Conservation (phyloP, 2,797 vertebrate genomes). For the Neoniphon sammara region DNA sequence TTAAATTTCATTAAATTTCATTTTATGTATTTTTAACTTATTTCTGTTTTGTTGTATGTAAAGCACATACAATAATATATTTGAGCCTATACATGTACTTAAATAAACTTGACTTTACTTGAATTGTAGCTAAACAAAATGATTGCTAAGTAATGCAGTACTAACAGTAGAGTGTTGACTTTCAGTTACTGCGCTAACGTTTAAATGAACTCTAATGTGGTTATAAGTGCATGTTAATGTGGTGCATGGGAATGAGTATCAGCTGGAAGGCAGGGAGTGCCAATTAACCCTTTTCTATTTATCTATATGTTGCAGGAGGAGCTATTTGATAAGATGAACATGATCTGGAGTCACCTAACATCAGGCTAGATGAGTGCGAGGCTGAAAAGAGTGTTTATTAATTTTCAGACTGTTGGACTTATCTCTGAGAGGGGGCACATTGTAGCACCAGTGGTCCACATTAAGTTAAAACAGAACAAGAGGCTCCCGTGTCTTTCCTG, state of each 20-base stretch:
- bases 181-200: neutral
- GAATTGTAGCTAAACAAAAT: too few relatives aligned
- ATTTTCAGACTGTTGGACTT: conserved; percentile 45
- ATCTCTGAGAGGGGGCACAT: conserved; percentile 38
- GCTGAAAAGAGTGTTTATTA: conserved; percentile 56
- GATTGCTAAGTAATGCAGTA: too few relatives aligned
- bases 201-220: neutral
- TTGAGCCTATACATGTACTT: too few relatives aligned
- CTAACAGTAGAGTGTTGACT: neutral
- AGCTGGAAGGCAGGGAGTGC: neutral
- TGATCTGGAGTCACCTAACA: conserved; percentile 35
- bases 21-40: too few relatives aligned
- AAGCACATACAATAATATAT: too few relatives aligned
- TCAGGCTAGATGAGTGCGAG: conserved; percentile 36
- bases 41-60: too few relatives aligned
- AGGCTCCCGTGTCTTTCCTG: conserved; percentile 35
- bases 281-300: conserved; percentile 13
- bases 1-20: too few relatives aligned
- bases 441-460: conserved; percentile 49
- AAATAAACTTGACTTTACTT: too few relatives aligned
- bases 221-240: conserved; percentile 6
- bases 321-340: conserved; percentile 42
- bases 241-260: conserved; percentile 4
- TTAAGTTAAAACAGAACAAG: conserved; percentile 34
- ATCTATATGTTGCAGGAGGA: conserved; percentile 11